Conservation (phyloP, 2,113 vertebrate species). For the Scomber japonicus region DNA sequence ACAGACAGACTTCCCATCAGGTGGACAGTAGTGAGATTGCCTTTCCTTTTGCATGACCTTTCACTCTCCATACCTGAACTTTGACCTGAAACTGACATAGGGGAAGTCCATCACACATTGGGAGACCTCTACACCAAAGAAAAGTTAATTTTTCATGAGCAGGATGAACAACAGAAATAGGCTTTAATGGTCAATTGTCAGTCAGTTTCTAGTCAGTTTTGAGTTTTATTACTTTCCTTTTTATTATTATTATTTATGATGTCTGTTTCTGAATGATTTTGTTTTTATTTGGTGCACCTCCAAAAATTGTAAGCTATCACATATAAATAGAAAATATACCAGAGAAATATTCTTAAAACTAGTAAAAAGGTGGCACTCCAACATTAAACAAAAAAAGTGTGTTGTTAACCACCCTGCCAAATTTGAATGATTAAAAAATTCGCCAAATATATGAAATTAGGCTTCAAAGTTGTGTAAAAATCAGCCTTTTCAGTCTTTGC, state of each 20-base stretch:
- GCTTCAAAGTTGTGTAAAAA: too few relatives aligned
- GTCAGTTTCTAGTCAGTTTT: too few relatives aligned
- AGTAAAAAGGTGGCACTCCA: background rate
- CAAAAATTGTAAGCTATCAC: too few relatives aligned
- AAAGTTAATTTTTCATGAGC: background rate
- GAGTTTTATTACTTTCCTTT: background rate
- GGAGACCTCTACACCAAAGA: background rate
- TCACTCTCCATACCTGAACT: conserved; percentile 16
- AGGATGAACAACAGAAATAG: background rate
- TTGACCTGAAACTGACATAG: conserved; percentile 20
- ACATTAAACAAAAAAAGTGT: background rate
- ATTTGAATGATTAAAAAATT: too few relatives aligned
- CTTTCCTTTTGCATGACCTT: conserved; percentile 35
- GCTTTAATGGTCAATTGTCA: too few relatives aligned
- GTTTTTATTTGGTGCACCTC: background rate
- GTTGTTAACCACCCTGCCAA: too few relatives aligned
- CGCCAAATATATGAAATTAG: too few relatives aligned
- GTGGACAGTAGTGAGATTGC: background rate
- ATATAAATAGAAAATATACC: background rate
- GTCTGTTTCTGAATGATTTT: background rate
- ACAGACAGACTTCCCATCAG: background rate
- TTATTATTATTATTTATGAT: background rate
- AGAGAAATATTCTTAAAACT: background rate
- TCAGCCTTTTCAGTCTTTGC: too few relatives aligned
- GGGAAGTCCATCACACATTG: background rate